These are phyloP conservation scores for Myiozetetes cayanensis DNA, from an alignment of 2,113 vertebrate species.

Conservation along the genomic window DNA sequence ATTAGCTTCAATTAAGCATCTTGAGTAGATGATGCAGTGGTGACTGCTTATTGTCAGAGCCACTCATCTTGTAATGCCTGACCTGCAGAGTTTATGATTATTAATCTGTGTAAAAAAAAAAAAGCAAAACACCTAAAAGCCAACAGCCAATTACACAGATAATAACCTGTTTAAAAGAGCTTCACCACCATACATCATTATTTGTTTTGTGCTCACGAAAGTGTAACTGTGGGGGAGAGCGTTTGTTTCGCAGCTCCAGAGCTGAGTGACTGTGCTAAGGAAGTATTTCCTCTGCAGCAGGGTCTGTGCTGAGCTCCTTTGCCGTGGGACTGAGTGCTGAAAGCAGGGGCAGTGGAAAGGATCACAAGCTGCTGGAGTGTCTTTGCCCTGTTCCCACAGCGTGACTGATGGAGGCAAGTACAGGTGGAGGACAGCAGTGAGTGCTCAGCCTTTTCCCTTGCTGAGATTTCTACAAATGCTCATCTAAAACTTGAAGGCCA, in stretches of 20 bases:
- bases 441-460: background rate
- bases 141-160: background rate
- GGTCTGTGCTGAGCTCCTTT: background rate
- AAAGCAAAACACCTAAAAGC: background rate
- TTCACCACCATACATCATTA: background rate
- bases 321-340: background rate
- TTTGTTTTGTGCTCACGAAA: background rate
- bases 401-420: fast-evolving
- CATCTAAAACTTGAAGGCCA: background rate
- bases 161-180: background rate
- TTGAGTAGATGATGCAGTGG: background rate
- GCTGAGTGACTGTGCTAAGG: background rate
- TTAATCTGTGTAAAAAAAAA: background rate
- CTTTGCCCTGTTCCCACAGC: background rate
- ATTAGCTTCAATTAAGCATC: conserved; percentile 35
- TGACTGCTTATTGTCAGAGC: background rate
- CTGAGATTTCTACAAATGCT: background rate
- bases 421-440: background rate
- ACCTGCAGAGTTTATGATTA: background rate
- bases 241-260: background rate
- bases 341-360: background rate
- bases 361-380: background rate
- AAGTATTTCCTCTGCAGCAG: background rate
- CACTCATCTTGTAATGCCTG: background rate
- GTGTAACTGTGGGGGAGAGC: background rate